Evolutionary conservation across 2,797 vertebrate species (phyloP), one percentile per base, ranked within the genome.

Genomic region (Anguilla pacifica): DNA sequence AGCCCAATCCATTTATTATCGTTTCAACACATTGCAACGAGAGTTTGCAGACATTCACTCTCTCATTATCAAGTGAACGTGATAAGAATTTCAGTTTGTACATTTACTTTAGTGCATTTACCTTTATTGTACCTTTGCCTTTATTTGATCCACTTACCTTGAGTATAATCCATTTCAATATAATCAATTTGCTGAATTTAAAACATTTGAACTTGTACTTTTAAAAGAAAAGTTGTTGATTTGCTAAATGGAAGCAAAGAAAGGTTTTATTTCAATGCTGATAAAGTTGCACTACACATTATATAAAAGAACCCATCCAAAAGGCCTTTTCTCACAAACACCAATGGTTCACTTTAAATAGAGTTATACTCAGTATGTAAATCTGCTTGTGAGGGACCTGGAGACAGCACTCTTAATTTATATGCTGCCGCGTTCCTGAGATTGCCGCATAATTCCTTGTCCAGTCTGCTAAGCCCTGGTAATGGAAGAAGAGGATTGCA

Each of bases 401-500:
- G 86, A 87, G 86, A 64, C 51, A n/a, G 10, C 11, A 22, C 49
- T 87, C 51, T 82, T 82, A 43, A 82, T 87, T 87, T 87, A 61
- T 87, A 57, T 25, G 74, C 86, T 46, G 72, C 55, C 28, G 17
- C 46, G 86, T 87, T 28, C 51, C 77, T 28, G 86, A 87, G 72
- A 81, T 31, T 28, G 11, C 86, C 57, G 35, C 39, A 82, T 87
- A 61, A 79, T 81, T 43, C 86, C 55, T 57, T 87, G 86, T 82
- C 74, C 86, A 79, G 74, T 79, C 51, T 6, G 22, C 86, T 87
- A 87, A 87, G 74, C 86, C 70, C 22, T 55, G 77, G 79, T 79
- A 87, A 72, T 86, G n/a, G 64, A 86, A 86, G 85, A 53, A 86
- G 64, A 51, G 64, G 85, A 72, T 74, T 74, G 64, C 10, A 67